Evolutionary conservation across 2,888 invertebrate species (phyloP), one percentile per base, ranked within the genome.

Genomic region (Tipula confusa): DNA sequence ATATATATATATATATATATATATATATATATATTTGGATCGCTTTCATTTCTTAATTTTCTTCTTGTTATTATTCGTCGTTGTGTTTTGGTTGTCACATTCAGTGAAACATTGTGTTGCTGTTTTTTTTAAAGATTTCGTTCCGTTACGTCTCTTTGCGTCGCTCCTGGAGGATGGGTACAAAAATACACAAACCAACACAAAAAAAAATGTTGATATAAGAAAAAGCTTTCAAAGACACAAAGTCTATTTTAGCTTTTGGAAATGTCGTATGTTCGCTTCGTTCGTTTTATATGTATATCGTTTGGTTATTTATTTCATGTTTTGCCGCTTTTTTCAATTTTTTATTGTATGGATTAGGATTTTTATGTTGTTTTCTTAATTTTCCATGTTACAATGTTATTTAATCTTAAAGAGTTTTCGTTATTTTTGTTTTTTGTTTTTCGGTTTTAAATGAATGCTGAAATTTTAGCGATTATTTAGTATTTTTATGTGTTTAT

Each of bases 151-250:
- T 64, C 64, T 64, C 64, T 24, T 24, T 64, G 64, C 64, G 64
- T 64, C 24, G 11, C 7, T 36, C 11, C 64, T 64, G 64, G 64
- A 24, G 64, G 24, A 64, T 64, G 64, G 24, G 64, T 24, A 64
- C 9, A 24, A 9, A n/a, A 1, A 24, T 64, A 64, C 24, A 24
- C 2, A 9, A 64, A 43, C 15, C n/a, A n/a, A n/a, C n/a, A n/a
- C n/a, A n/a, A n/a, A 43, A 64, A 64, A 64, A 64, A 64, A 80
- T 31, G 31, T 29, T 29, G 29, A 29, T 80, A 80, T 80, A 80
- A 80, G 29, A 80, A 80, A 79, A 80, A 80, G 80, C 80, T 80
- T 80, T 80, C 80, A 80, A 80, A 80, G 80, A 80, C 80, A 80
- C 80, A 80, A 80, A 80, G 80, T 80, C 80, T 80, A 80, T 80